Evolutionary conservation across 1,140 invertebrate genomes (phyloP).

Genomic region (Paralvinella palmiformis): DNA sequence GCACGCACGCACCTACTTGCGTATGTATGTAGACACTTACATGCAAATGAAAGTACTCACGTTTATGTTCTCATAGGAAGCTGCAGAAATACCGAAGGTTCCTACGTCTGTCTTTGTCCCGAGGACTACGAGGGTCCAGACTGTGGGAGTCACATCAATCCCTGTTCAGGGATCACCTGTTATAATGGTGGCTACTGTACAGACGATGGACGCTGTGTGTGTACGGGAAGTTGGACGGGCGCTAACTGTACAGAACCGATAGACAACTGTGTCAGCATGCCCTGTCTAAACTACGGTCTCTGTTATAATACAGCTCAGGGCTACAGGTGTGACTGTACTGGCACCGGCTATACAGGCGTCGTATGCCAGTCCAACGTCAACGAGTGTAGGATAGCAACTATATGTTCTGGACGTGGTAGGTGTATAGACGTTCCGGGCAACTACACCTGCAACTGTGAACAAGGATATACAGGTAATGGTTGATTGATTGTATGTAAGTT

Average conservation of each 20-base stretch:
- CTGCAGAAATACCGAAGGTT: not conserved
- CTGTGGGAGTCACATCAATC: not conserved
- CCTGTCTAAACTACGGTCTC: not conserved
- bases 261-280: not conserved
- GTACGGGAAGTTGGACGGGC: conserved; percentile 4
- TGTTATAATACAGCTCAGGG: not conserved
- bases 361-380: not conserved
- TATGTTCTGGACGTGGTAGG: not conserved
- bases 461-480: not conserved
- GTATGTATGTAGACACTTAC: too few relatives aligned
- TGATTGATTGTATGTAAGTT: too few relatives aligned
- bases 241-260: not conserved
- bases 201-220: not conserved
- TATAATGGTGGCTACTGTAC: not conserved
- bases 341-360: not conserved
- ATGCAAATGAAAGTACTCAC: too few relatives aligned
- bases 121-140: too few relatives aligned
- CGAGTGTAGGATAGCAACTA: too few relatives aligned
- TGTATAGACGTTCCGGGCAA: not conserved
- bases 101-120: conserved; percentile 3
- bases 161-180: not conserved
- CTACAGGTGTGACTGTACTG: not conserved
- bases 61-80: not conserved
- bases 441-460: not conserved
- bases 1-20: too few relatives aligned